Conservation (phyloP, 2,888 invertebrate species). For the Uropetala carovei region DNA sequence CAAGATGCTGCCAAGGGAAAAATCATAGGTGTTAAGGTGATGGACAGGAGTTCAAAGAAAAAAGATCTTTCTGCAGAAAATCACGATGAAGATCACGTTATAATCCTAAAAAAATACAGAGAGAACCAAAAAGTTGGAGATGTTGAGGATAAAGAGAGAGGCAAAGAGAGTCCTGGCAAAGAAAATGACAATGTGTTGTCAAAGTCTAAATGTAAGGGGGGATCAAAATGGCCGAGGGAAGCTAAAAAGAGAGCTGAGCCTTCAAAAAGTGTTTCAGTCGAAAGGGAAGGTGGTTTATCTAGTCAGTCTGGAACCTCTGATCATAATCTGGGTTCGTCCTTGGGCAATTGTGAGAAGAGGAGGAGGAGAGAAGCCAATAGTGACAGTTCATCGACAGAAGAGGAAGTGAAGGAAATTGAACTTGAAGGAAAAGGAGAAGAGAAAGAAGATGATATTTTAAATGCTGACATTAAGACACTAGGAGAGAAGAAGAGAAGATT, state of each 20-base stretch:
- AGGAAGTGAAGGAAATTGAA: background rate
- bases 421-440: background rate
- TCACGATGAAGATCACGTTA: too few species aligned
- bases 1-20: background rate
- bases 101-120: too few species aligned
- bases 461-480: background rate
- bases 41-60: background rate
- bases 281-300: background rate
- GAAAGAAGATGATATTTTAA: background rate
- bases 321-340: background rate
- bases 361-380: background rate
- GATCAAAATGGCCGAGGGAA: background rate
- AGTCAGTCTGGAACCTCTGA: background rate
- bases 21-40: background rate
- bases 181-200: background rate
- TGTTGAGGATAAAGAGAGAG: background rate
- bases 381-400: background rate
- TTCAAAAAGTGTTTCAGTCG: background rate
- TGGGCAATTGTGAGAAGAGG: background rate
- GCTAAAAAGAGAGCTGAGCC: background rate
- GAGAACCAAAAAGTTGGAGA: background rate
- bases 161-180: background rate
- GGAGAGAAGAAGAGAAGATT: slow-evolving; percentile 31
- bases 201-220: background rate
- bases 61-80: background rate